Conservation (phyloP, 2,797 vertebrate species). For the Serranus cabrilla region DNA sequence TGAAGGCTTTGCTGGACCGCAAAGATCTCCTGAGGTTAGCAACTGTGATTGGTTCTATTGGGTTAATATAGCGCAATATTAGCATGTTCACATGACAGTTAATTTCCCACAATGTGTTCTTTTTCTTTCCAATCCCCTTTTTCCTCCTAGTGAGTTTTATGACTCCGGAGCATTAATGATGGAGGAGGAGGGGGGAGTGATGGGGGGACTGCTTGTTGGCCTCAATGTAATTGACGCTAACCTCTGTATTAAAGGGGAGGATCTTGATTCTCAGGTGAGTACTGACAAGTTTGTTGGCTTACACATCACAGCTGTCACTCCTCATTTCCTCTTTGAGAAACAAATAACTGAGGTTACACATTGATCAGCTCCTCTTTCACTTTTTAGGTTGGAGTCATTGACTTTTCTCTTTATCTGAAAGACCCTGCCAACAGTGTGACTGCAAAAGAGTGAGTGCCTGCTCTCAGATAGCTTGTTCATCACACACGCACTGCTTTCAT, state of each 20-base stretch:
- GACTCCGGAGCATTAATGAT: slow-evolving; percentile 93
- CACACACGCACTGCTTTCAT: neutral
- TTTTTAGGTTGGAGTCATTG: slow-evolving; percentile 95
- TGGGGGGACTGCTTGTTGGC: slow-evolving; percentile 95
- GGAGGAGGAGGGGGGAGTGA: slow-evolving; percentile 96
- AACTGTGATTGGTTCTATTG: neutral
- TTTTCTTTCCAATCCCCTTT: slow-evolving; percentile 9
- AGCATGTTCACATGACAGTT: too few species aligned
- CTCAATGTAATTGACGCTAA: slow-evolving; percentile 99
- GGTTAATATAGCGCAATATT: accelerated
- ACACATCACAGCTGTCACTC: neutral
- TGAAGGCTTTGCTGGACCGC: slow-evolving; percentile 93
- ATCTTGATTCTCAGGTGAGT: slow-evolving; percentile 95
- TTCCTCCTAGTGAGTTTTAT: slow-evolving; percentile 92
- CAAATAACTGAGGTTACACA: neutral
- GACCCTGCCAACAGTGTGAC: slow-evolving; percentile 88
- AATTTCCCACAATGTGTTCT: neutral
- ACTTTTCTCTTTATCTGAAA: slow-evolving; percentile 98
- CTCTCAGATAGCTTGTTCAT: neutral
- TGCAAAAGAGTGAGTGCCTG: slow-evolving; percentile 91
- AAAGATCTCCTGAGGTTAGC: slow-evolving; percentile 92
- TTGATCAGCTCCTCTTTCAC: slow-evolving; percentile 34
- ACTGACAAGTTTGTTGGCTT: neutral
- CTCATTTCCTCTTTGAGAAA: neutral
- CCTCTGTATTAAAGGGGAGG: slow-evolving; percentile 98